A percentile compares a stretch with the other conserved stretches of the same genome.
phyloP scores from a whole-genome alignment of 2,797 vertebrate species.

The Anguilla megastoma region DNA sequence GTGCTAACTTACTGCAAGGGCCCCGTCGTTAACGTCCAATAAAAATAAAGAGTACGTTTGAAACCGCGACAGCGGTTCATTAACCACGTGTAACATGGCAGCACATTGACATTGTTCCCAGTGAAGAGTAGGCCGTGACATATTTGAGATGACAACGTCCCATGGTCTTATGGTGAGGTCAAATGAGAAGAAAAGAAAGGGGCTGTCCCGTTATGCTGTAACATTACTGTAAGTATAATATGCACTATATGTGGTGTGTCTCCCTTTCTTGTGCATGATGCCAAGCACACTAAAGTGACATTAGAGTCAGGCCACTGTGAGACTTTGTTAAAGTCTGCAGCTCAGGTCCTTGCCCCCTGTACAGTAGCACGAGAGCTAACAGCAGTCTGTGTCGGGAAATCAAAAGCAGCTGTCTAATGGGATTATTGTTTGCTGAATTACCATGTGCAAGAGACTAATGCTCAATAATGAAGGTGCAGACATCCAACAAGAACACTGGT shows the following conservation, averaged over 20 bases:
- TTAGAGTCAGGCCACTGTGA: not conserved
- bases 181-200: not conserved
- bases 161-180: not conserved
- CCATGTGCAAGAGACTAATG: not conserved
- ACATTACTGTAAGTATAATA: not conserved
- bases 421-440: not conserved
- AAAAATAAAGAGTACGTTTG: not conserved
- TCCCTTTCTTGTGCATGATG: not conserved
- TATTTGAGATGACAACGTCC: not conserved
- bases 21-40: not conserved
- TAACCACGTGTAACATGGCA: not conserved
- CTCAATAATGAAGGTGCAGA: not conserved
- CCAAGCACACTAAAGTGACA: not conserved
- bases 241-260: not conserved
- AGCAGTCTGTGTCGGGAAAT: not conserved
- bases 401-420: not conserved
- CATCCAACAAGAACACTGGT: too few species aligned
- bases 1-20: not conserved
- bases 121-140: not conserved
- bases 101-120: not conserved
- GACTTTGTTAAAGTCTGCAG: not conserved
- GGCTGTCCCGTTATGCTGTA: not conserved
- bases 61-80: not conserved
- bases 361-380: not conserved
- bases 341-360: not conserved